A percentile compares a stretch with the other conserved stretches of the same genome.
phyloP scores from a whole-genome alignment of 2,113 vertebrate genomes.

The Oreamnos americanus region DNA sequence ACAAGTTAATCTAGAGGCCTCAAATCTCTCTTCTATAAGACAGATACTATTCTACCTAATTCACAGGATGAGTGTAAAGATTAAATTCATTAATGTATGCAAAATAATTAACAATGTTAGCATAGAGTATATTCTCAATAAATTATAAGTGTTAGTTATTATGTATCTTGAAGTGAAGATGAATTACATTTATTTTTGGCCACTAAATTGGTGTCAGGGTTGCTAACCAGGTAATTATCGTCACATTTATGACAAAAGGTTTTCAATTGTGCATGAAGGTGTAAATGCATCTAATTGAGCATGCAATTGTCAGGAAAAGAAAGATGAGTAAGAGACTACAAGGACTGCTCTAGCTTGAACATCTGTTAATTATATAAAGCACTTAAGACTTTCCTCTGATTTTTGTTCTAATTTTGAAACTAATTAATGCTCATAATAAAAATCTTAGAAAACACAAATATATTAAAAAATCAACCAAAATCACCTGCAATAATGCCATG shows the following conservation, averaged over 20 bases:
- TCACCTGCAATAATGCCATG: background rate
- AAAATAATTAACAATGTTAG: background rate
- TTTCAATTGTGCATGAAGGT: background rate
- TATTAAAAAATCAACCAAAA: background rate
- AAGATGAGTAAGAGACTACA: background rate
- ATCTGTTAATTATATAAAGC: background rate
- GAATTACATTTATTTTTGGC: background rate
- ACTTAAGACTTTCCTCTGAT: background rate
- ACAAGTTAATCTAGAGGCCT: background rate
- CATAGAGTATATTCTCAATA: background rate
- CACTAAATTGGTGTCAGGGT: background rate
- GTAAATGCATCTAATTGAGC: background rate
- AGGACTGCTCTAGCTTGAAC: background rate
- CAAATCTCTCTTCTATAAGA: background rate
- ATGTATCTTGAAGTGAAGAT: background rate
- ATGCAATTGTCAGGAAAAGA: background rate
- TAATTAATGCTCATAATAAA: background rate
- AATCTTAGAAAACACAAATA: background rate
- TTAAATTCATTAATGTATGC: background rate
- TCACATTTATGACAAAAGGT: background rate
- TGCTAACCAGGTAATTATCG: background rate
- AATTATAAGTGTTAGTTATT: background rate
- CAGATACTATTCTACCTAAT: background rate
- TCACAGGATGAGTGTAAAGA: background rate
- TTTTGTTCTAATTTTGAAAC: slow-evolving; percentile 13